Evolutionary conservation across 2,888 invertebrate genomes (phyloP).

Genomic region (Hyposoter didymator): DNA sequence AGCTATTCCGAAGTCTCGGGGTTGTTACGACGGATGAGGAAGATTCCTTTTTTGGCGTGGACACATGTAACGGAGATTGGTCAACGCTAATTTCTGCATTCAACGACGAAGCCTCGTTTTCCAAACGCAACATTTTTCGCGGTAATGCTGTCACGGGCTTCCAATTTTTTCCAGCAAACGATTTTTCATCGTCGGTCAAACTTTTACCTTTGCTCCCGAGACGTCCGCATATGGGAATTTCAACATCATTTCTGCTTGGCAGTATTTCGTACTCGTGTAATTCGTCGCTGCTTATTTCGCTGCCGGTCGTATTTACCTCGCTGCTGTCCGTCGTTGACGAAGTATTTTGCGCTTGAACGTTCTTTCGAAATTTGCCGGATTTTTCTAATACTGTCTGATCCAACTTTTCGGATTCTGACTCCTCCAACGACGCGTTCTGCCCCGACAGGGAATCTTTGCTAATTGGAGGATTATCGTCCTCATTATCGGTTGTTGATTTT

Average conservation of each 20-base stretch:
- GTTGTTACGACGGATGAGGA: constrained; percentile 27
- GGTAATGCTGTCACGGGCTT: constrained; percentile 16
- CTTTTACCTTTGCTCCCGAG: neutral
- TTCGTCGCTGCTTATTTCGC: constrained; percentile 80
- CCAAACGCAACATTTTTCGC: constrained; percentile 31
- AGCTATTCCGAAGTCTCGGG: constrained; percentile 1
- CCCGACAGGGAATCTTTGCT: constrained; percentile 62
- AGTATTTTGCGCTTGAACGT: constrained; percentile 27
- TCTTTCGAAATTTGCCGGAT: constrained; percentile 3
- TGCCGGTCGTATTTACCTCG: constrained; percentile 77
- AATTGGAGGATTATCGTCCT: constrained; percentile 41
- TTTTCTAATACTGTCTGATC: constrained; percentile 19
- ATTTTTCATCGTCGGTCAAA: constrained; percentile 13
- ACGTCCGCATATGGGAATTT: neutral
- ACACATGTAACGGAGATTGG: constrained; percentile 13
- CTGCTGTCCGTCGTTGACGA: constrained; percentile 73
- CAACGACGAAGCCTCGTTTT: neutral
- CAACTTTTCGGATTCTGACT: constrained; percentile 40
- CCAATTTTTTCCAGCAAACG: neutral
- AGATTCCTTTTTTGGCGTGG: constrained; percentile 48
- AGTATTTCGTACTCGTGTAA: constrained; percentile 80
- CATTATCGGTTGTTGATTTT: constrained; percentile 2
- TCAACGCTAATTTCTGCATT: neutral
- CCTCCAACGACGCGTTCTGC: constrained; percentile 32
- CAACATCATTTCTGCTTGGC: constrained; percentile 46